Percentiles rank a stretch among this genome's conserved stretches.
These are phyloP conservation scores for Grammomys surdaster DNA, from an alignment of 2,113 vertebrate genomes.

Conservation along the genomic window DNA sequence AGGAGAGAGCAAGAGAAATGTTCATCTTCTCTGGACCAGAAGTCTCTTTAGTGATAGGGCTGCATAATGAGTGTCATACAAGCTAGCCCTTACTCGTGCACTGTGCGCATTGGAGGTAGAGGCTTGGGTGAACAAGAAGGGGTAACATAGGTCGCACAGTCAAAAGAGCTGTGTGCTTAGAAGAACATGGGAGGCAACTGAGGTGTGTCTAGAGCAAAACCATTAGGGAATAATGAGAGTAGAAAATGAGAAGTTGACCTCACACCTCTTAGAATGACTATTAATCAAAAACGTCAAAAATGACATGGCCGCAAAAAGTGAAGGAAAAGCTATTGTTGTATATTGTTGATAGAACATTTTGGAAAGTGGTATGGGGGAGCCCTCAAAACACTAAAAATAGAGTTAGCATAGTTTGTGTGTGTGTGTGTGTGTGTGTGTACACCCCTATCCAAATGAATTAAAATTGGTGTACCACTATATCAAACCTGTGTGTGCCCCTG, in stretches of 20 bases:
- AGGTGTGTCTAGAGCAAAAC: neutral
- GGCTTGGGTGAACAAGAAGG: neutral
- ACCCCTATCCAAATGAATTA: neutral
- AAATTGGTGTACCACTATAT: neutral
- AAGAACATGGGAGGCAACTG: neutral
- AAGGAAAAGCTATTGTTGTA: neutral
- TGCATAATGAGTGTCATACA: neutral
- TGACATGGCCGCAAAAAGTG: neutral
- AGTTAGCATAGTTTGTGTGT: neutral
- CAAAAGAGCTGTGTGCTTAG: neutral
- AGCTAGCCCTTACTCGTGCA: neutral
- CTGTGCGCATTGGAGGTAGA: neutral
- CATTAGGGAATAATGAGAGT: neutral
- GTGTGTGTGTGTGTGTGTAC: too few species aligned
- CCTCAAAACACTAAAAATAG: neutral
- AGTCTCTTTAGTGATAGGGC: neutral
- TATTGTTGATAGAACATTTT: neutral
- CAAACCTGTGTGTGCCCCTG: neutral
- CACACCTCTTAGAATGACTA: neutral
- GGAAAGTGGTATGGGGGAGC: neutral
- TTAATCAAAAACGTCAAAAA: neutral
- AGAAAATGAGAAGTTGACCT: neutral
- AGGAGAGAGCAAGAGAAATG: neutral
- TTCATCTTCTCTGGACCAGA: neutral
- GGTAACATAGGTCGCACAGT: too few species aligned